phyloP scores from a whole-genome alignment of 2,888 invertebrate species.

The Agonum fuliginosum region DNA sequence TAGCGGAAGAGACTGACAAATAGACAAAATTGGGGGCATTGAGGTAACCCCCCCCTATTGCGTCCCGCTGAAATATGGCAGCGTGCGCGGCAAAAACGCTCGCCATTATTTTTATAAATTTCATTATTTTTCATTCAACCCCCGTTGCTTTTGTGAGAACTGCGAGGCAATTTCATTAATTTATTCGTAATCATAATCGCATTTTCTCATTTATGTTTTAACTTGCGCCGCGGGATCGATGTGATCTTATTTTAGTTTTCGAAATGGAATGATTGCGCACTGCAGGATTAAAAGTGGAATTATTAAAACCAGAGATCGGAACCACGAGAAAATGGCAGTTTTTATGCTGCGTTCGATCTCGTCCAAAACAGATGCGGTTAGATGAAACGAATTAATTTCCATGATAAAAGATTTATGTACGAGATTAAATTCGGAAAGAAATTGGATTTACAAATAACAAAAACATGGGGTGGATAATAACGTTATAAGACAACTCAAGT shows the following conservation, averaged over 20 bases:
- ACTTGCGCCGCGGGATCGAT: conserved; percentile 40
- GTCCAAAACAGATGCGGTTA: conserved; percentile 21
- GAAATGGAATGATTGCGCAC: conserved; percentile 20
- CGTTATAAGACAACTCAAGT: too few species aligned
- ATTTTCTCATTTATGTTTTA: conserved; percentile 53
- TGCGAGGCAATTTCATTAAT: conserved; percentile 52
- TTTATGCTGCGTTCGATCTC: conserved; percentile 30
- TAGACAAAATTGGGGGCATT: conserved; percentile 44
- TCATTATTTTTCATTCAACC: conserved; percentile 65
- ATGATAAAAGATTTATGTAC: conserved; percentile 19
- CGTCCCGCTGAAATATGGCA: conserved; percentile 42
- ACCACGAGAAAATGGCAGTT: background rate
- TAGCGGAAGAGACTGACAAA: conserved; percentile 34
- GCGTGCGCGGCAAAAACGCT: conserved; percentile 37
- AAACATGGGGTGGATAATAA: too few species aligned
- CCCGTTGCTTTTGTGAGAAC: conserved; percentile 54
- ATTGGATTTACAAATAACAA: too few species aligned
- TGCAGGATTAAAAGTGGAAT: conserved; percentile 4
- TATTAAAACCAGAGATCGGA: background rate
- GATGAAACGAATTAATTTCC: conserved; percentile 1
- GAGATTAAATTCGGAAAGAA: background rate
- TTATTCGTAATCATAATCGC: conserved; percentile 58
- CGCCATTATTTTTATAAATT: conserved; percentile 65
- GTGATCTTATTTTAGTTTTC: conserved; percentile 33
- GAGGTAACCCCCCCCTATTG: conserved; percentile 36